A percentile compares a stretch with the other conserved stretches of the same genome.
phyloP scores from a whole-genome alignment of 2,888 invertebrate genomes.

The Drosophila lutescens region DNA sequence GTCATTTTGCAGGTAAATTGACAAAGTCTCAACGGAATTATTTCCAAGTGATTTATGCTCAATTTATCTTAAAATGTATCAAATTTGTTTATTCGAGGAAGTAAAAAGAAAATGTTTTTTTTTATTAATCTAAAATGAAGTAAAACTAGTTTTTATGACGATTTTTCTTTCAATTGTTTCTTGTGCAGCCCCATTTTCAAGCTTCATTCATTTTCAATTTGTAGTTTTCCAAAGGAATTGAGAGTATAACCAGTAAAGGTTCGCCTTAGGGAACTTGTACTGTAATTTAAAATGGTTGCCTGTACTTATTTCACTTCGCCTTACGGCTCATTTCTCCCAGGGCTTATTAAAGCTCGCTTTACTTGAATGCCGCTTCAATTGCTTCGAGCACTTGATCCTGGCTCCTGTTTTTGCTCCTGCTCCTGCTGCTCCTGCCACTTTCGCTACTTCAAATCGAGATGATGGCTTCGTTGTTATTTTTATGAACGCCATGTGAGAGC shows the following conservation, averaged over 20 bases:
- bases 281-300: conserved; percentile 23
- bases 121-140: no score
- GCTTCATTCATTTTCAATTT: background rate
- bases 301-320: conserved; percentile 22
- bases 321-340: conserved; percentile 33
- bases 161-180: background rate
- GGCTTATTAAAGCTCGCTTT: conserved; percentile 63
- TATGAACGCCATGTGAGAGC: conserved; percentile 28
- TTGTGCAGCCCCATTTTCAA: background rate
- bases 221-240: conserved; percentile 8
- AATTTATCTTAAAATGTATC: no score
- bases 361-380: conserved; percentile 49
- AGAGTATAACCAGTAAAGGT: background rate
- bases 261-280: conserved; percentile 17
- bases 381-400: conserved; percentile 38
- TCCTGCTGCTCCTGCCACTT: background rate
- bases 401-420: conserved; percentile 18
- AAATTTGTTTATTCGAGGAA: no score
- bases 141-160: no score
- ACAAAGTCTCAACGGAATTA: background rate
- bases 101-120: no score
- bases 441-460: conserved; percentile 22
- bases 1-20: no score
- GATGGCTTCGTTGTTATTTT: conserved; percentile 36
- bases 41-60: no score